Conservation (phyloP, 1,140 invertebrate genomes). For the Hypsibius dujardini region DNA sequence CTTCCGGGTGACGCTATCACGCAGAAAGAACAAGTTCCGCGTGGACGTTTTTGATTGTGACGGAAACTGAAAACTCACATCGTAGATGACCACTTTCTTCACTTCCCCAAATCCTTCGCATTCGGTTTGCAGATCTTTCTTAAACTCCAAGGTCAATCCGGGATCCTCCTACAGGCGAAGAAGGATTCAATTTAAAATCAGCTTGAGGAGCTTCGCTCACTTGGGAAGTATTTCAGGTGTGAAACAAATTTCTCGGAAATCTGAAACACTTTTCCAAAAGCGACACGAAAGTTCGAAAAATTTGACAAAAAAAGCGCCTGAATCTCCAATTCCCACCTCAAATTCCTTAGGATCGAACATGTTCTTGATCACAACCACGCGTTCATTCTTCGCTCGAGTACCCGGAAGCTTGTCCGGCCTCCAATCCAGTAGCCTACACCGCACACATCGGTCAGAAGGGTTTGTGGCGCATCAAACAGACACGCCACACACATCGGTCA, state of each 20-base stretch:
- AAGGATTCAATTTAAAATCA: no score
- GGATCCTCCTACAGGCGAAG: conserved; percentile 46
- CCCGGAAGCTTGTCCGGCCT: conserved; percentile 69
- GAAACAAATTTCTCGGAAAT: no score
- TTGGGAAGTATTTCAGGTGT: no score
- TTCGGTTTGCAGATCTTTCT: conserved; percentile 71
- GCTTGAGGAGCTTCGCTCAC: no score
- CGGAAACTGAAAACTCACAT: conserved; percentile 50
- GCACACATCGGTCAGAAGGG: no score
- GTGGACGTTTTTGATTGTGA: no score
- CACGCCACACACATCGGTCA: conserved; percentile 2
- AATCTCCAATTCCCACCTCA: conserved; percentile 38
- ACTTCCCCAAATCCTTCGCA: conserved; percentile 77
- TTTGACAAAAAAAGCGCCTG: conserved; percentile 16
- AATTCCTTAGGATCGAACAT: conserved; percentile 77
- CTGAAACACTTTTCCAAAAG: conserved; percentile 11
- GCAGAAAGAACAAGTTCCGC: conserved; percentile 26
- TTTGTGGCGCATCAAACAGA: no score
- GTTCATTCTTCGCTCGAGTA: conserved; percentile 65
- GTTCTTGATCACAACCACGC: conserved; percentile 80
- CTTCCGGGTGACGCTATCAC: conserved; percentile 75
- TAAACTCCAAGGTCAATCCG: conserved; percentile 66
- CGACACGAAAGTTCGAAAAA: neutral
- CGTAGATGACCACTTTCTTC: conserved; percentile 74
- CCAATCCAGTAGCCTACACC: conserved; percentile 74